phyloP scores from a whole-genome alignment of 2,888 invertebrate species.

The Arge pagana region DNA sequence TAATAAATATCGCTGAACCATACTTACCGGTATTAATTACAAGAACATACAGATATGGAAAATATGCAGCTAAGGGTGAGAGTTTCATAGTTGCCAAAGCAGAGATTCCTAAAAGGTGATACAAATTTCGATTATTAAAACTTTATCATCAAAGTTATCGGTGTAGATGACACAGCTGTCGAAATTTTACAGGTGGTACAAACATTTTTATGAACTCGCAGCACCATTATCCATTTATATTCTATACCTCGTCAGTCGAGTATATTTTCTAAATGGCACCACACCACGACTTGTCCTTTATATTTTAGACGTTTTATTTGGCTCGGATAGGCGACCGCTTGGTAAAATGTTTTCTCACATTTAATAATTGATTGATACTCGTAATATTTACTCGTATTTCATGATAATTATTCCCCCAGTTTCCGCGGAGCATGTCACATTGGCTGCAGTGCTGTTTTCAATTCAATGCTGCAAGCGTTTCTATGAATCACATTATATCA shows the following conservation, averaged over 20 bases:
- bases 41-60: slow-evolving; percentile 75
- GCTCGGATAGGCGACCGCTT: slow-evolving; percentile 50
- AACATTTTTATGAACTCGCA: slow-evolving; percentile 79
- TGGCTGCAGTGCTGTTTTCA: slow-evolving; percentile 67
- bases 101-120: slow-evolving; percentile 73
- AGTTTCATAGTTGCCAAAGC: slow-evolving; percentile 54
- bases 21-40: slow-evolving; percentile 69
- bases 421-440: slow-evolving; percentile 63
- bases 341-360: slow-evolving; percentile 54
- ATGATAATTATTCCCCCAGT: slow-evolving; percentile 60
- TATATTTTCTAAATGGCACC: slow-evolving; percentile 60
- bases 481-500: slow-evolving; percentile 81
- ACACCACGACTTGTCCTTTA: slow-evolving; percentile 61
- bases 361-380: slow-evolving; percentile 22
- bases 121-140: not conserved
- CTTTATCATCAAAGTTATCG: not conserved
- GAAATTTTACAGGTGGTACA: slow-evolving; percentile 65
- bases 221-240: slow-evolving; percentile 62
- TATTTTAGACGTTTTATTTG: slow-evolving; percentile 59
- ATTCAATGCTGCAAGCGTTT: slow-evolving; percentile 75
- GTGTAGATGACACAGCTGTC: slow-evolving; percentile 12
- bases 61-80: slow-evolving; percentile 66
- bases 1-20: slow-evolving; percentile 69
- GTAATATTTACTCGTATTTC: slow-evolving; percentile 5
- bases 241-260: slow-evolving; percentile 59